Evolutionary conservation across 2,888 invertebrate species (phyloP).

Genomic region (Lepidonotus clava): DNA sequence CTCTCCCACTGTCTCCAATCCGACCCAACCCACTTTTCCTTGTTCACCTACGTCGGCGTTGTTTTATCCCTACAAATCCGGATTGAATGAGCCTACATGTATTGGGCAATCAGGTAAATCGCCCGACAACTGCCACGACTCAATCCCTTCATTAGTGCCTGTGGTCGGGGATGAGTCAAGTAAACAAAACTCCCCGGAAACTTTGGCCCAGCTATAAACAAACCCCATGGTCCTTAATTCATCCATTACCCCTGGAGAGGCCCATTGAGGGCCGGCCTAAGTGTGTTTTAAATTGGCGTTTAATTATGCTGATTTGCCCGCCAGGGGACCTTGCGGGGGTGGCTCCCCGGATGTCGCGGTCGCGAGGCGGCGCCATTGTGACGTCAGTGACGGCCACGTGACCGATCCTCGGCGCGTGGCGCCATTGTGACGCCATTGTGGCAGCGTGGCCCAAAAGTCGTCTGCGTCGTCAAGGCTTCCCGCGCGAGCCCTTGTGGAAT

Average conservation of each 20-base stretch:
- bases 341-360: background rate
- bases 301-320: conserved; percentile 44
- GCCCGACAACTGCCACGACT: background rate
- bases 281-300: conserved; percentile 52
- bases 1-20: too few species aligned
- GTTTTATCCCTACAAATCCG: background rate
- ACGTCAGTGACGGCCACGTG: conserved; percentile 47
- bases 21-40: background rate
- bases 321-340: conserved; percentile 9
- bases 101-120: background rate
- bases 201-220: background rate
- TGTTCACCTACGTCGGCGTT: background rate
- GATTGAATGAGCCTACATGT: background rate
- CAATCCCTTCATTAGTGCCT: conserved; percentile 10
- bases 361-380: conserved; percentile 23
- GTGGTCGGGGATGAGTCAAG: background rate
- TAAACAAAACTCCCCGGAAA: conserved; percentile 8
- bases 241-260: conserved; percentile 1
- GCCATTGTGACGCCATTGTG: conserved; percentile 41
- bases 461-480: conserved; percentile 2
- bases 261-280: background rate
- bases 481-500: conserved; percentile 38
- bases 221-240: conserved; percentile 1
- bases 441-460: background rate
- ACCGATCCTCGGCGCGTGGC: conserved; percentile 18